Evolutionary conservation across 2,797 vertebrate species (phyloP), one percentile per base, ranked within the genome.

Genomic region (Tiaroga cobitis): DNA sequence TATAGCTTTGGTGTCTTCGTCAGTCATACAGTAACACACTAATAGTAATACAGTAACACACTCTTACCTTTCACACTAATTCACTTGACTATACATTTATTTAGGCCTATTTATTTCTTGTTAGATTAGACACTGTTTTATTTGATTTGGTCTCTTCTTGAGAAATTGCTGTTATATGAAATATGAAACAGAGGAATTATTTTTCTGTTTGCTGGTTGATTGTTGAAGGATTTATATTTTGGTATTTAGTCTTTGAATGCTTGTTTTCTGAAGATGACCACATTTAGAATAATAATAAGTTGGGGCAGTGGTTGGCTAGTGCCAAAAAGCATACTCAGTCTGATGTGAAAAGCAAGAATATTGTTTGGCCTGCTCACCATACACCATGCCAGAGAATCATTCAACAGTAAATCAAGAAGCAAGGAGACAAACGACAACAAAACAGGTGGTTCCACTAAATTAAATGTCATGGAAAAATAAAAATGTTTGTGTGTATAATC

Each of bases 151-250:
- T 73, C 26, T 49, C 15, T 73, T 51, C 46, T 54, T 54, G 1
- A 15, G 3, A 54, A 75, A 51, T 34, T 54, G 10, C 46, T 26
- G 16, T 19, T 34, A 2, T 19, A 37, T 37, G 32, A 37, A 68
- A 2, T 19, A 37, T 37, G 32, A 37, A 68, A 68, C 16, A 37
- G 8, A 68, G 32, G 29, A 72, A 2, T 2, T 43, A 8, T 26
- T 24, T 69, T 16, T 8, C 41, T 16, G 7, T 8, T 78, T 65
- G 18, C 19, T 34, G n/a, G 13, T 15, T 29, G 24, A 59, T 2
- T 84, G 65, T 43, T 68, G 18, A 26, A 39, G 29, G 34, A 49
- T 61, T 80, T 34, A 37, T 13, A 49, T 11, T 80, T 67, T 80
- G 34, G 18, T 11, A 63, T 43, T 32, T 16, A 29, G 13, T 29